Percentiles rank a stretch among this genome's conserved stretches.
Evolutionary conservation across 2,888 invertebrate species (phyloP).

Genomic region (Mythimna vitellina): DNA sequence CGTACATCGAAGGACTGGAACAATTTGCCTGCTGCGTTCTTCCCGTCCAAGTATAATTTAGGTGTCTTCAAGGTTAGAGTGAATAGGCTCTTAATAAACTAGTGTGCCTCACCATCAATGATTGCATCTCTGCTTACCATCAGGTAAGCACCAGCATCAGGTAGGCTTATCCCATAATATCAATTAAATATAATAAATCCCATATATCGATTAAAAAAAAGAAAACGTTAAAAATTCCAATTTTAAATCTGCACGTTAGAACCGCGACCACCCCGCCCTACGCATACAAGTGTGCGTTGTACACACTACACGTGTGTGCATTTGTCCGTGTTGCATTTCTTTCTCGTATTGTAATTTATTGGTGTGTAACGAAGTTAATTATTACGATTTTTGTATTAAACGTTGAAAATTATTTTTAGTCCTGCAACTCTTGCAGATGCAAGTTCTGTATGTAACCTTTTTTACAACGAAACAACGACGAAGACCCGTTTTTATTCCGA

Average conservation of each 20-base stretch:
- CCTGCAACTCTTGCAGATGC: constrained; percentile 84
- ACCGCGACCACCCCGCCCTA: constrained; percentile 65
- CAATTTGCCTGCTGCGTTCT: too few species aligned
- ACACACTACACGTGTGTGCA: constrained; percentile 64
- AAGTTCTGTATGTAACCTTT: constrained; percentile 72
- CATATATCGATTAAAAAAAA: too few species aligned
- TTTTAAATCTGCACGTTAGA: constrained; percentile 48
- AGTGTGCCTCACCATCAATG: too few species aligned
- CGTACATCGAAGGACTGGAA: too few species aligned
- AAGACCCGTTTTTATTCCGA: constrained; percentile 65
- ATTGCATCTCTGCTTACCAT: too few species aligned
- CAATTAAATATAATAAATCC: too few species aligned
- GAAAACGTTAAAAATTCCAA: constrained; percentile 36
- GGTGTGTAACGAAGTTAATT: constrained; percentile 91
- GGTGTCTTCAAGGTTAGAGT: too few species aligned
- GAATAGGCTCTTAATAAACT: too few species aligned
- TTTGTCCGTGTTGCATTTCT: constrained; percentile 87
- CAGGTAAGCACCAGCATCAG: too few species aligned
- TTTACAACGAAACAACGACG: constrained; percentile 82
- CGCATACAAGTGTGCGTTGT: constrained; percentile 63
- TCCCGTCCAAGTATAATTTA: too few species aligned
- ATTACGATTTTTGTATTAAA: constrained; percentile 91
- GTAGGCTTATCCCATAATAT: too few species aligned
- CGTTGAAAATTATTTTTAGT: constrained; percentile 90
- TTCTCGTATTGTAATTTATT: constrained; percentile 90